These are phyloP conservation scores for Amphimedon queenslandica DNA, from an alignment of 37 sponge, comb jelly and placozoan species.

Conservation along the genomic window DNA sequence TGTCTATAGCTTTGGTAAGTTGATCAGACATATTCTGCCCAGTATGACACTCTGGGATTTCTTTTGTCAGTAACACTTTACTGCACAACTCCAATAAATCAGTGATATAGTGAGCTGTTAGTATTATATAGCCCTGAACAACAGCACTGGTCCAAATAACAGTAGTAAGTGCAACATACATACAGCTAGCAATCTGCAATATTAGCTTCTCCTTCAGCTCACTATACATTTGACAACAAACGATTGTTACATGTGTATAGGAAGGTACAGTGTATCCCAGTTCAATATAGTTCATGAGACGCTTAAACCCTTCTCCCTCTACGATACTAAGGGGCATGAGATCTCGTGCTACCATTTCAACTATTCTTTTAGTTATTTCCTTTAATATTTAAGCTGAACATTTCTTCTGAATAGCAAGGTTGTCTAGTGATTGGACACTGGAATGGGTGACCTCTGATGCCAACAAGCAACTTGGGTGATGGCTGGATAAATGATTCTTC, in stretches of 20 bases:
- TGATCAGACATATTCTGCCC: slow-evolving; percentile 23
- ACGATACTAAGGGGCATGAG: background rate
- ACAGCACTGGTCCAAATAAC: slow-evolving; percentile 25
- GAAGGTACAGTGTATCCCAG: slow-evolving; percentile 16
- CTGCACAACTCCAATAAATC: slow-evolving; percentile 7
- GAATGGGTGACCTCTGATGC: no score
- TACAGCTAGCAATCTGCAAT: background rate
- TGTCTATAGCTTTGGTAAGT: slow-evolving; percentile 7
- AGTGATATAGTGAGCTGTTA: slow-evolving; percentile 27
- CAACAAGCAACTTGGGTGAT: background rate
- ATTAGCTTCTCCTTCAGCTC: slow-evolving; percentile 10
- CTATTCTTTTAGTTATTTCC: slow-evolving; percentile 7
- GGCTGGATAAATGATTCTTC: slow-evolving; percentile 8
- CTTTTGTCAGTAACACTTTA: slow-evolving; percentile 19
- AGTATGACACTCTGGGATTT: slow-evolving; percentile 34
- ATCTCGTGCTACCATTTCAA: slow-evolving; percentile 17
- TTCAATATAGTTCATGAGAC: no score
- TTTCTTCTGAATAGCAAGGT: no score
- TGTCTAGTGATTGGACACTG: no score
- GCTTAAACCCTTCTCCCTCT: no score
- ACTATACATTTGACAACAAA: slow-evolving; percentile 8
- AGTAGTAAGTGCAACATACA: slow-evolving; percentile 26
- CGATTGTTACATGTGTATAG: slow-evolving; percentile 15
- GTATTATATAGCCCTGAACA: slow-evolving; percentile 14
- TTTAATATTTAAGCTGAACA: slow-evolving; percentile 14